Percentiles rank a stretch among this genome's conserved stretches.
Conservation (phyloP, 2,113 vertebrate species). For the Ancistrus triradiatus region DNA sequence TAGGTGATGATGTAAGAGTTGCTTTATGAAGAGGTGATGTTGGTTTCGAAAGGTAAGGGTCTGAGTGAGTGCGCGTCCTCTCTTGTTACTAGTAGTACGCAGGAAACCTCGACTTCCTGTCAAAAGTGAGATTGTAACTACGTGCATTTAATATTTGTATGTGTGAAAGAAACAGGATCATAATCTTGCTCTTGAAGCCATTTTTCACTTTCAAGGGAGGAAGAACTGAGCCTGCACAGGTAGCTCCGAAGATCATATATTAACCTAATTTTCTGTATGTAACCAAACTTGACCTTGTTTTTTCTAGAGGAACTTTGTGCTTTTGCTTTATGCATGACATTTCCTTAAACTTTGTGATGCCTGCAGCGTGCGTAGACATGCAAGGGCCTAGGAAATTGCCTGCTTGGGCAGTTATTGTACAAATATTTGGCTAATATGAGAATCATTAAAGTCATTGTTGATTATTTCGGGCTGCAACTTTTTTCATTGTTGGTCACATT, state of each 20-base stretch:
- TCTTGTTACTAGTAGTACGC: slow-evolving; percentile 34
- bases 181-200: slow-evolving; percentile 22
- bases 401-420: background rate
- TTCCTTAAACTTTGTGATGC: slow-evolving; percentile 2
- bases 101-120: slow-evolving; percentile 49
- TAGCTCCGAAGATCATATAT: slow-evolving; percentile 23
- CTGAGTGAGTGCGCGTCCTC: slow-evolving; percentile 10
- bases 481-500: background rate
- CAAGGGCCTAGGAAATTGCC: background rate
- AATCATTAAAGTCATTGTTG: background rate
- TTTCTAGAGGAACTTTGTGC: slow-evolving; percentile 5
- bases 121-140: slow-evolving; percentile 34
- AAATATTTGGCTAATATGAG: background rate
- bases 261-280: slow-evolving; percentile 2
- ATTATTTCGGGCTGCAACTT: background rate
- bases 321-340: slow-evolving; percentile 6
- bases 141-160: slow-evolving; percentile 23
- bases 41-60: slow-evolving; percentile 34
- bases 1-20: slow-evolving; percentile 7
- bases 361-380: background rate
- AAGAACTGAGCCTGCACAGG: slow-evolving; percentile 19
- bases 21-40: slow-evolving; percentile 18
- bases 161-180: slow-evolving; percentile 17
- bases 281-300: background rate
- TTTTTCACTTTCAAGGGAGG: slow-evolving; percentile 23